Evolutionary conservation across 2,113 vertebrate genomes (phyloP).

Genomic region (Trogon surrucura): DNA sequence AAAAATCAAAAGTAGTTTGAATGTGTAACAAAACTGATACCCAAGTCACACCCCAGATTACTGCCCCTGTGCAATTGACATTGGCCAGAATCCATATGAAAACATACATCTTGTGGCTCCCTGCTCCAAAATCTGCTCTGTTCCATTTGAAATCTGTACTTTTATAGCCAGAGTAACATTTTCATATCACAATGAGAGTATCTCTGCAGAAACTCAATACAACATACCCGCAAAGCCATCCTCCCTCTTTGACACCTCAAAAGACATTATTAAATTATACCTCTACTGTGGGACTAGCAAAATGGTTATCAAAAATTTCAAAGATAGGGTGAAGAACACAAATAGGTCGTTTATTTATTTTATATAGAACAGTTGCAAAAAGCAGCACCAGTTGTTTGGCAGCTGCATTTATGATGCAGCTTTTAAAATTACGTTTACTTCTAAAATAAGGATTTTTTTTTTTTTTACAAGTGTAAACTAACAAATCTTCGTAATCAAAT

Average conservation of each 20-base stretch:
- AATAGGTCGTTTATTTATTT: not conserved
- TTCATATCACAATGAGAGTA: not conserved
- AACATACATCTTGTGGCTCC: slow-evolving; percentile 38
- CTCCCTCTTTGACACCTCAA: not conserved
- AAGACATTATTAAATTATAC: not conserved
- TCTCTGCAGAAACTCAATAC: not conserved
- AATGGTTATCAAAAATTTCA: not conserved
- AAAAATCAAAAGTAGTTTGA: slow-evolving; percentile 46
- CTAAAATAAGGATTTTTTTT: not conserved
- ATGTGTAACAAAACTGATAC: slow-evolving; percentile 60
- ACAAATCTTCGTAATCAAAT: not conserved
- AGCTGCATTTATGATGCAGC: not conserved
- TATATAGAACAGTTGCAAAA: not conserved
- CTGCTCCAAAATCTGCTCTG: not conserved
- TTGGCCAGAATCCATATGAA: slow-evolving; percentile 37
- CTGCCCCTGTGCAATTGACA: slow-evolving; percentile 31
- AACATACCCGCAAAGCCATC: not conserved
- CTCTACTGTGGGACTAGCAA: not conserved
- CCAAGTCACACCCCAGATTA: slow-evolving; percentile 50
- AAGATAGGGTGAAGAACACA: not conserved
- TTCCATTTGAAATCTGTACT: not conserved
- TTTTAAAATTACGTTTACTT: not conserved
- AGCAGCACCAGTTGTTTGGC: not conserved
- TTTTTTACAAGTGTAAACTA: not conserved
- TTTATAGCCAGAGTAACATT: not conserved